phyloP scores from a whole-genome alignment of 1,140 invertebrate species.

The Popillia japonica region DNA sequence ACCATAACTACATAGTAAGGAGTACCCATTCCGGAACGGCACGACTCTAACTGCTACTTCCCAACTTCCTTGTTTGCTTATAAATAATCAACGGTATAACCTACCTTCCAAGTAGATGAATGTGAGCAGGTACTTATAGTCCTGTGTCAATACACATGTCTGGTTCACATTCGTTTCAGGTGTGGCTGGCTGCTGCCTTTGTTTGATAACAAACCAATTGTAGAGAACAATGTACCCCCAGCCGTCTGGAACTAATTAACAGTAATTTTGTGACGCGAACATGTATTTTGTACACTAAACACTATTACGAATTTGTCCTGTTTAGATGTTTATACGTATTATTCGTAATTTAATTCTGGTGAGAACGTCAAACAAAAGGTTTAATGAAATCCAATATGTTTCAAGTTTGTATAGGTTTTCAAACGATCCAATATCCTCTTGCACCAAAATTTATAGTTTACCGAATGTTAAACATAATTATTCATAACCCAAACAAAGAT shows the following conservation, averaged over 20 bases:
- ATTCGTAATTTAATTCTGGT: not conserved
- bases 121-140: not conserved
- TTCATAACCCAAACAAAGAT: no score
- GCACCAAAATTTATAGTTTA: no score
- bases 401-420: no score
- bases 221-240: not conserved
- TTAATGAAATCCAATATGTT: not conserved
- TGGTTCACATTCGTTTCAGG: not conserved
- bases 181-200: not conserved
- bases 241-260: not conserved
- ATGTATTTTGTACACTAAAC: not conserved
- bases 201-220: not conserved
- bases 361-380: no score
- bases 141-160: not conserved
- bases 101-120: not conserved
- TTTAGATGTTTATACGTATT: not conserved
- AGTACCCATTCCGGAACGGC: not conserved
- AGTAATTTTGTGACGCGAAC: not conserved
- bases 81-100: not conserved
- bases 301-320: not conserved
- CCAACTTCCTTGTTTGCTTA: not conserved
- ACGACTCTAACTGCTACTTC: not conserved
- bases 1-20: not conserved
- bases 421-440: no score
- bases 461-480: no score